Conservation (phyloP, 1,140 invertebrate species). For the Bombyx mori region DNA sequence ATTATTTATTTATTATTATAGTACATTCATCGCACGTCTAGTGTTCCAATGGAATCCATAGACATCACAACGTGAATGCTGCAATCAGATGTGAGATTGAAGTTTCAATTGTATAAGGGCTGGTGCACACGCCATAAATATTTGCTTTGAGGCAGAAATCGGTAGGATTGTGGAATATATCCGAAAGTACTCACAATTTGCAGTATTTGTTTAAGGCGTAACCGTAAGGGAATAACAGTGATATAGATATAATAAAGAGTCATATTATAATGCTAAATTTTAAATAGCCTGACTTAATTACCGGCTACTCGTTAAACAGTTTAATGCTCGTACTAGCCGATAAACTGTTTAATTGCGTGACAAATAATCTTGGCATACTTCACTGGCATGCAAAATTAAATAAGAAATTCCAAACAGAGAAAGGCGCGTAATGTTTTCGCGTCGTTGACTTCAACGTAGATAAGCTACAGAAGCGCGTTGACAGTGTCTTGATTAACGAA, state of each 20-base stretch:
- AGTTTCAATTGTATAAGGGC: no score
- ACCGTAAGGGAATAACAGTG: no score
- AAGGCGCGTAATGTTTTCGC: slow-evolving; percentile 4
- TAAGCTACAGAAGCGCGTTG: neutral
- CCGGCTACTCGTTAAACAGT: neutral
- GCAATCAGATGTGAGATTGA: no score
- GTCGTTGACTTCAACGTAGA: slow-evolving; percentile 1
- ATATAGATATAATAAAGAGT: no score
- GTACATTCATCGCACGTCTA: neutral
- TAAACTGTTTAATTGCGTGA: slow-evolving; percentile 30
- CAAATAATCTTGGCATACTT: slow-evolving; percentile 30
- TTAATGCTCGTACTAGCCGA: slow-evolving; percentile 23
- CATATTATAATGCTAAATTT: no score
- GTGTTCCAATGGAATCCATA: neutral
- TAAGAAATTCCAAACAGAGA: slow-evolving; percentile 14
- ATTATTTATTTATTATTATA: neutral
- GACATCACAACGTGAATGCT: no score
- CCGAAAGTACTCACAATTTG: no score
- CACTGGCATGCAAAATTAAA: slow-evolving; percentile 18
- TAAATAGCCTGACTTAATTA: neutral
- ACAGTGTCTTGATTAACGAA: neutral
- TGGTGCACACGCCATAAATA: no score
- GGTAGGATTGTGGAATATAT: no score
- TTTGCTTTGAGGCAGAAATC: no score
- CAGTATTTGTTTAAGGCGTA: no score